Evolutionary conservation across 2,797 vertebrate genomes (phyloP).

Genomic region (Sebastes umbrosus): DNA sequence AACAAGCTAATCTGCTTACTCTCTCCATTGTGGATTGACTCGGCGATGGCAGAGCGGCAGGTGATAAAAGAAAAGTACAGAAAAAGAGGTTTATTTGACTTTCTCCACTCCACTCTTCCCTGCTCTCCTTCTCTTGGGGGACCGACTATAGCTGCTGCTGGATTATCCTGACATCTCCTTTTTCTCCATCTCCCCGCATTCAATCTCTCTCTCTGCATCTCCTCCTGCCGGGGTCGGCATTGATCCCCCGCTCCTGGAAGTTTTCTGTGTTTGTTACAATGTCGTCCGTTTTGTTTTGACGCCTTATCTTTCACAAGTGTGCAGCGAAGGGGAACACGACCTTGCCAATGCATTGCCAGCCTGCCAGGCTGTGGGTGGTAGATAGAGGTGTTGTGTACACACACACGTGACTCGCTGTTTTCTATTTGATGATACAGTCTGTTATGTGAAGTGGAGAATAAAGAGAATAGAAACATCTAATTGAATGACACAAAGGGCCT

Average conservation of each 20-base stretch:
- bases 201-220: background rate
- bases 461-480: background rate
- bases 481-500: background rate
- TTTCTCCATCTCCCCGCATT: slow-evolving; percentile 30
- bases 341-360: slow-evolving; percentile 45
- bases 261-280: slow-evolving; percentile 40
- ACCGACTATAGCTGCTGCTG: slow-evolving; percentile 26
- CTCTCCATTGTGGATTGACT: slow-evolving; percentile 70
- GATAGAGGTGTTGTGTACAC: slow-evolving; percentile 46
- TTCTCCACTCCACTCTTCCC: slow-evolving; percentile 46
- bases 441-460: background rate
- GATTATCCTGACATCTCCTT: slow-evolving; percentile 61
- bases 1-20: slow-evolving; percentile 79
- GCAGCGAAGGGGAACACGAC: slow-evolving; percentile 50
- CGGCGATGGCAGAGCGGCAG: slow-evolving; percentile 61
- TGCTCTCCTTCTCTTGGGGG: slow-evolving; percentile 37
- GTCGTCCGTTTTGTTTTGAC: slow-evolving; percentile 53
- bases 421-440: slow-evolving; percentile 17
- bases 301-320: slow-evolving; percentile 52
- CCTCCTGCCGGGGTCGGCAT: slow-evolving; percentile 21
- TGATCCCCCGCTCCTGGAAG: slow-evolving; percentile 46
- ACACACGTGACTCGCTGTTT: slow-evolving; percentile 2
- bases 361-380: slow-evolving; percentile 48
- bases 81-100: slow-evolving; percentile 64
- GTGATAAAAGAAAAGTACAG: slow-evolving; percentile 66